Percentiles rank a stretch among this genome's conserved stretches.
These are phyloP conservation scores for Atta cephalotes DNA, from an alignment of 1,140 invertebrate genomes.

Conservation along the genomic window DNA sequence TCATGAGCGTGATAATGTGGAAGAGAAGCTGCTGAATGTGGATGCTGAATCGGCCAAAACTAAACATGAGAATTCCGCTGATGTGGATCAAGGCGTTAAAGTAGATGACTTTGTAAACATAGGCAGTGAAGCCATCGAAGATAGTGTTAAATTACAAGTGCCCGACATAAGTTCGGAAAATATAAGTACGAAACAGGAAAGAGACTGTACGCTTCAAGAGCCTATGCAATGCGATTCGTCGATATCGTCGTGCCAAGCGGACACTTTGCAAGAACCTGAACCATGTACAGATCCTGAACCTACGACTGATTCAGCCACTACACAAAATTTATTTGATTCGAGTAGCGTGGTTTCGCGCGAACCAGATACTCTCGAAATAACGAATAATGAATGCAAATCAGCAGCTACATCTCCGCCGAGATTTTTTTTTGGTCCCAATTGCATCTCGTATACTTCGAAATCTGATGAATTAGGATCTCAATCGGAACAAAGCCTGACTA, in stretches of 20 bases:
- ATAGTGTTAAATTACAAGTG: constrained; percentile 29
- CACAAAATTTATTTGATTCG: constrained; percentile 48
- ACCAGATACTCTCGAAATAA: neutral
- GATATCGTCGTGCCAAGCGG: constrained; percentile 65
- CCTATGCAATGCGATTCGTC: constrained; percentile 75
- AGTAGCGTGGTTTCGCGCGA: constrained; percentile 17
- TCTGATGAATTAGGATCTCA: constrained; percentile 59
- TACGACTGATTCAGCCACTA: neutral
- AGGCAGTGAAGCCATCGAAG: neutral
- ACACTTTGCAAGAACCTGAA: constrained; percentile 51
- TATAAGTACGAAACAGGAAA: constrained; percentile 42
- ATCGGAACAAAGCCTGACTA: constrained; percentile 56
- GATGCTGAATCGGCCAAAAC: constrained; percentile 20
- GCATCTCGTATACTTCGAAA: constrained; percentile 81
- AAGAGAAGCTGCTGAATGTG: neutral
- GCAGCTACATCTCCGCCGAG: constrained; percentile 75
- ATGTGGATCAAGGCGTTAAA: constrained; percentile 40
- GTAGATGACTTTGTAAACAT: constrained; percentile 48
- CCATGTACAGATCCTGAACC: constrained; percentile 45
- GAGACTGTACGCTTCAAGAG: constrained; percentile 15
- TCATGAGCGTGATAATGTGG: neutral
- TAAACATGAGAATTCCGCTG: constrained; percentile 41
- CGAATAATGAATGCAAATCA: constrained; percentile 70
- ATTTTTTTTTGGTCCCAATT: constrained; percentile 86
- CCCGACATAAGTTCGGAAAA: constrained; percentile 28